Conservation (phyloP, 2,888 invertebrate species). For the Orchesella flavescens region DNA sequence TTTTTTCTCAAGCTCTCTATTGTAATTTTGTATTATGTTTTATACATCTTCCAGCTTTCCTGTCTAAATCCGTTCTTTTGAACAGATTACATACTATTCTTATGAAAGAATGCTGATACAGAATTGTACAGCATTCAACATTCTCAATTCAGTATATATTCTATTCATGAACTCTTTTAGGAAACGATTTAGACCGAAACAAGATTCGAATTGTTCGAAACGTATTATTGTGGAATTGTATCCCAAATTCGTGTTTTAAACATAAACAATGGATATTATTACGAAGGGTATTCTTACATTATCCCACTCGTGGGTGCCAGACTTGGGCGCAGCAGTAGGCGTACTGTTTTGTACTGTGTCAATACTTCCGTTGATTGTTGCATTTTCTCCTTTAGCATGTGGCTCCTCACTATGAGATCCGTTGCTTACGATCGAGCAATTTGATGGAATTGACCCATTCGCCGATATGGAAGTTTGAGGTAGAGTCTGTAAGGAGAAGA, state of each 20-base stretch:
- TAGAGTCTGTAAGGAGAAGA: constrained; percentile 61
- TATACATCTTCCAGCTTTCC: too few species aligned
- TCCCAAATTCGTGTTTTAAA: neutral
- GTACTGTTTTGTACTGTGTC: constrained; percentile 39
- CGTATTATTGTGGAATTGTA: too few species aligned
- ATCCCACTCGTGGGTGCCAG: constrained; percentile 64
- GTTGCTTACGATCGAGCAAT: constrained; percentile 57
- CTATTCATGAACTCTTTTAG: too few species aligned
- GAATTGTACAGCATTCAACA: too few species aligned
- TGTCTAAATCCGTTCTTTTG: too few species aligned
- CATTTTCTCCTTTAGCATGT: constrained; percentile 36
- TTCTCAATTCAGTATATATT: too few species aligned
- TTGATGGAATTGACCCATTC: constrained; percentile 66
- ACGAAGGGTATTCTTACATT: constrained; percentile 61
- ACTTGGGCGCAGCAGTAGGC: constrained; percentile 31
- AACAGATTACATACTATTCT: too few species aligned
- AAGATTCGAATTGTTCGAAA: too few species aligned
- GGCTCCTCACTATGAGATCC: constrained; percentile 60
- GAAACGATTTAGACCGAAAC: neutral
- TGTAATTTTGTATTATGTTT: too few species aligned
- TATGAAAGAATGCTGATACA: too few species aligned
- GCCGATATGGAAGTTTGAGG: constrained; percentile 68
- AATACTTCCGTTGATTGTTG: constrained; percentile 30
- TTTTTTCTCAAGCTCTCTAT: too few species aligned
- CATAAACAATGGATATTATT: neutral